Conservation (phyloP, 2,797 vertebrate species). For the Spondyliosoma cantharus region DNA sequence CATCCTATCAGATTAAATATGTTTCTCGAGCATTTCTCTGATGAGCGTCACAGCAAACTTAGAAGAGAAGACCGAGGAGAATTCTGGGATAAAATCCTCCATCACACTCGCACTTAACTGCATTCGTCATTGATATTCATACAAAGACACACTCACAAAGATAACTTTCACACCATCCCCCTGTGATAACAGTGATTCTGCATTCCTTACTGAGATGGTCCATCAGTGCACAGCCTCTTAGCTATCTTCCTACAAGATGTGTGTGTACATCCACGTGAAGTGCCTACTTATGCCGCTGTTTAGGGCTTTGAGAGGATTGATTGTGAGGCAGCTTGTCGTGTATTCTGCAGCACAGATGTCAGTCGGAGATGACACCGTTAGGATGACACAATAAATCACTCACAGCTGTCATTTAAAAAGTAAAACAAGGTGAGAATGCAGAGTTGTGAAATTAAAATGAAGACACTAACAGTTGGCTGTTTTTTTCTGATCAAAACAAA, state of each 20-base stretch:
- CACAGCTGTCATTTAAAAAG: background rate
- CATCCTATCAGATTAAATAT: conserved; percentile 61
- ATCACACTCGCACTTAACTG: conserved; percentile 41
- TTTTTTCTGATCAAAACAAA: conserved; percentile 1
- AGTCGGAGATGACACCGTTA: conserved; percentile 35
- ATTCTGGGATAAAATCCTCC: conserved; percentile 7
- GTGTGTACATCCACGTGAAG: conserved; percentile 40
- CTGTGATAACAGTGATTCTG: conserved; percentile 59
- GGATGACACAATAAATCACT: conserved; percentile 31
- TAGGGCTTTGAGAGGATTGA: conserved; percentile 27
- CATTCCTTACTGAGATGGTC: conserved; percentile 40
- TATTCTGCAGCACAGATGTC: conserved; percentile 43
- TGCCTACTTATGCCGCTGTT: conserved; percentile 35
- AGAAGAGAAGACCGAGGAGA: background rate
- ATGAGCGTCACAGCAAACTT: conserved; percentile 36
- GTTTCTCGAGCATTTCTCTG: conserved; percentile 42
- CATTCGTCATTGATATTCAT: conserved; percentile 66
- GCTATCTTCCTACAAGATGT: conserved; percentile 16
- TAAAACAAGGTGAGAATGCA: background rate
- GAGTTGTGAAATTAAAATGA: conserved; percentile 23
- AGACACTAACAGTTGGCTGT: background rate
- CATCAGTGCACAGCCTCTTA: conserved; percentile 28
- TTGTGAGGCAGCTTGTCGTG: conserved; percentile 27
- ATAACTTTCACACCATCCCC: conserved; percentile 48
- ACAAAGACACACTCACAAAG: conserved; percentile 54